Conservation (phyloP, 2,797 vertebrate genomes). For the Tapera naevia region DNA sequence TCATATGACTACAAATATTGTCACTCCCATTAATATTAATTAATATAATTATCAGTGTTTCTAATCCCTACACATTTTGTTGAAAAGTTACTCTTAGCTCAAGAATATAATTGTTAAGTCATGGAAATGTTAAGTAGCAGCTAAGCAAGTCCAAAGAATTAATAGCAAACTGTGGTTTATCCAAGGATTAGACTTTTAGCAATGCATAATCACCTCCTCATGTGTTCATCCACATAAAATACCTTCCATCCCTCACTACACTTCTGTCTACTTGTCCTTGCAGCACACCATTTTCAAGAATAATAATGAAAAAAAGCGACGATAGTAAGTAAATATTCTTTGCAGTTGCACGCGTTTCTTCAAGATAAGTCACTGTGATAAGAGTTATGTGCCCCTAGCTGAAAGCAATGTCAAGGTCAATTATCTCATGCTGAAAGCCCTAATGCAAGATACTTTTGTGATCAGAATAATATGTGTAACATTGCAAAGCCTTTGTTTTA, state of each 20-base stretch:
- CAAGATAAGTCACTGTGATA: constrained; percentile 63
- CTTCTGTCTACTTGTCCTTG: constrained; percentile 63
- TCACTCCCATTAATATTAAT: constrained; percentile 66
- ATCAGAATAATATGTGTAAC: constrained; percentile 63
- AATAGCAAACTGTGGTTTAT: constrained; percentile 61
- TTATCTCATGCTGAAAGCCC: constrained; percentile 68
- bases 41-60: constrained; percentile 66
- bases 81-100: constrained; percentile 45
- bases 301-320: neutral
- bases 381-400: constrained; percentile 64
- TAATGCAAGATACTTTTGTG: constrained; percentile 68
- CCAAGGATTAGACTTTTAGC: constrained; percentile 56
- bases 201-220: constrained; percentile 55
- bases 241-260: neutral
- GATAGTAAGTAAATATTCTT: constrained; percentile 63
- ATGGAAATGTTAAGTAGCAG: constrained; percentile 58
- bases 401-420: constrained; percentile 75
- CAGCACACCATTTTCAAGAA: constrained; percentile 14
- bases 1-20: constrained; percentile 71
- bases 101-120: constrained; percentile 62
- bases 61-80: constrained; percentile 32
- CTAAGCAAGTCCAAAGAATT: constrained; percentile 61
- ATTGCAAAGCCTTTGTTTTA: constrained; percentile 62
- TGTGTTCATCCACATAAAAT: constrained; percentile 55
- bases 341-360: constrained; percentile 51